Evolutionary conservation across 2,888 invertebrate species (phyloP).

Genomic region (Cheilosia variabilis): DNA sequence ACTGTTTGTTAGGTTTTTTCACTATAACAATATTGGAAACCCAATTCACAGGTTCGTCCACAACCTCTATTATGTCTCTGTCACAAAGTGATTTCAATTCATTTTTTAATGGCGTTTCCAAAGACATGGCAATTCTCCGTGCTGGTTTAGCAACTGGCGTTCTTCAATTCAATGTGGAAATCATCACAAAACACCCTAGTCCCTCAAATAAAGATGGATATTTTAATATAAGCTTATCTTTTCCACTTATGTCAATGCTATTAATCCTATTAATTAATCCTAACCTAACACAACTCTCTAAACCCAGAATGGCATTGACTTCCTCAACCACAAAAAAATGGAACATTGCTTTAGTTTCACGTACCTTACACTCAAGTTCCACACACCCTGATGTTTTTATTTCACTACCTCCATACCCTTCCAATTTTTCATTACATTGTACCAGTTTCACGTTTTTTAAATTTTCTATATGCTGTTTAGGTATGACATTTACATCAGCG

Average conservation of each 20-base stretch:
- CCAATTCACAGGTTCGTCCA: not conserved
- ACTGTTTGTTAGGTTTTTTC: not conserved
- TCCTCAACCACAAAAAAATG: not conserved
- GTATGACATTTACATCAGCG: constrained; percentile 24
- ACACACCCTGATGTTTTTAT: constrained; percentile 21
- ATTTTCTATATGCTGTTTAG: not conserved
- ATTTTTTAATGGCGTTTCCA: constrained; percentile 1
- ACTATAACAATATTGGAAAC: too few relatives aligned
- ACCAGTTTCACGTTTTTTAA: not conserved
- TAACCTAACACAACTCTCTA: not conserved
- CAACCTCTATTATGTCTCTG: not conserved
- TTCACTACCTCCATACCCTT: constrained; percentile 19
- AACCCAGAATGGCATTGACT: not conserved
- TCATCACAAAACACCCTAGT: too few relatives aligned
- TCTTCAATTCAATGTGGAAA: too few relatives aligned
- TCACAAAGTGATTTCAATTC: not conserved
- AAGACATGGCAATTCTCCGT: not conserved
- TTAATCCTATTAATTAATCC: not conserved
- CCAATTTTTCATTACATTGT: constrained; percentile 7
- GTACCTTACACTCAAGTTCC: not conserved
- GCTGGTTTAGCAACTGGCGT: too few relatives aligned
- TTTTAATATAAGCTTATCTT: not conserved
- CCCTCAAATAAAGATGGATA: too few relatives aligned
- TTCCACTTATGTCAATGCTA: not conserved
- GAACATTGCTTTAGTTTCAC: not conserved